Evolutionary conservation across 35 echinoderm and acorn worm species (phyloP).

Genomic region (Heliocidaris tuberculata): DNA sequence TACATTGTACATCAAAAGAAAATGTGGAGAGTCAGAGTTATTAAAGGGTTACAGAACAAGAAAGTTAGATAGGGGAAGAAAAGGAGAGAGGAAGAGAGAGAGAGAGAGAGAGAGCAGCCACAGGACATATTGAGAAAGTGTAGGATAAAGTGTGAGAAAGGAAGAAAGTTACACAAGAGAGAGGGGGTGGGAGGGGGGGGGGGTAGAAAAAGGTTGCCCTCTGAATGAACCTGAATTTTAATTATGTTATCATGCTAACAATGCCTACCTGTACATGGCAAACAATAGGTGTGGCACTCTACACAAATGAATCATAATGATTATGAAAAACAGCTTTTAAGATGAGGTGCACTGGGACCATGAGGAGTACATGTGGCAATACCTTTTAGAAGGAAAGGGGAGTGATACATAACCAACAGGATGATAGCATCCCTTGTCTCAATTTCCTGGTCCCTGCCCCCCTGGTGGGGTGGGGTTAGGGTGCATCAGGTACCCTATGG

Average conservation of each 20-base stretch:
- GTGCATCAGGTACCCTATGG: background rate
- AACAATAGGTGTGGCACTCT: background rate
- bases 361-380: background rate
- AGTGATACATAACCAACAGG: background rate
- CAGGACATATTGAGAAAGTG: background rate
- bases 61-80: background rate
- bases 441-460: constrained; percentile 21
- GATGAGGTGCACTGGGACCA: background rate
- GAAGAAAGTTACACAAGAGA: background rate
- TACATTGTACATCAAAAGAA: background rate
- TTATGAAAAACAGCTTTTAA: background rate
- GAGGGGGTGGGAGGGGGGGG: background rate
- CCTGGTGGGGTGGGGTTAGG: constrained; percentile 21
- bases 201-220: background rate
- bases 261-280: background rate
- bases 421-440: background rate
- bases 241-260: background rate
- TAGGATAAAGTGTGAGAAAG: background rate
- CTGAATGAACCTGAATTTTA: background rate
- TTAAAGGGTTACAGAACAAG: background rate
- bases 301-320: background rate
- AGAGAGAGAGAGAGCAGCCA: background rate
- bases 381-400: background rate
- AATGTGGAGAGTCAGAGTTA: background rate
- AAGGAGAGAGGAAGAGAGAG: background rate